Evolutionary conservation across 2,113 vertebrate species (phyloP), one percentile per base, ranked within the genome.

Genomic region (Chamaetylas fuelleborni): DNA sequence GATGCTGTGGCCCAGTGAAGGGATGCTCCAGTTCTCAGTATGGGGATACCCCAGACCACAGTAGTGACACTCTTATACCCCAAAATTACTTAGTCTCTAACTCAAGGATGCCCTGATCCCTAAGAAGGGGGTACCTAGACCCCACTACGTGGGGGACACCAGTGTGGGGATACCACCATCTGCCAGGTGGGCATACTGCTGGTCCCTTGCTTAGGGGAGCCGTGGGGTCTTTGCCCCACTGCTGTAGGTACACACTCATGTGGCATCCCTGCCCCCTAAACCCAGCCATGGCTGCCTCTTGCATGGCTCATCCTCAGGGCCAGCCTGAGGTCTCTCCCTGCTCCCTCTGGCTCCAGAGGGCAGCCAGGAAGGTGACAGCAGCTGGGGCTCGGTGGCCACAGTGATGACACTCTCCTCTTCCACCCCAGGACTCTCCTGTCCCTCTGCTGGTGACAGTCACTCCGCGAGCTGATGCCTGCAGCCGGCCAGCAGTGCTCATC

Each of bases 311-410:
- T 29, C 31, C 57, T 28, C 1, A 6, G 43, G 24, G 12, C 31
- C 61, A 67, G 43, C 40, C 69, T 1, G 0, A 42, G 10, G 40
- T 47, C 66, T 78, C 14, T 71, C 19, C 10, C 40, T 14, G 31
- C 24, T 80, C 26, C 61, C 48, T 53, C 31, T 20, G 6, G 42
- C 48, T 56, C 31, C 3, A 2, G 19, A 40, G 20, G 28, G 2
- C 56, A 73, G 50, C 5, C 23, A 34, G 26, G 45, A 29, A 51
- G 25, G 45, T 84, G 87, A 45, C 24, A 61, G 45, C 31, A 29
- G 6, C 6, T 62, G 36, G 13, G 16, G 12, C 40, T 84, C 2
- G 2, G 28, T 92, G 67, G 14, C 36, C 2, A 0, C 1, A 0
- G 43, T 28, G 65, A 11, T 80, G 79, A 90, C 22, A 11, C 20